Percentiles rank a stretch among this genome's conserved stretches.
Evolutionary conservation across 2,113 vertebrate species (phyloP).

Genomic region (Macaca mulatta): DNA sequence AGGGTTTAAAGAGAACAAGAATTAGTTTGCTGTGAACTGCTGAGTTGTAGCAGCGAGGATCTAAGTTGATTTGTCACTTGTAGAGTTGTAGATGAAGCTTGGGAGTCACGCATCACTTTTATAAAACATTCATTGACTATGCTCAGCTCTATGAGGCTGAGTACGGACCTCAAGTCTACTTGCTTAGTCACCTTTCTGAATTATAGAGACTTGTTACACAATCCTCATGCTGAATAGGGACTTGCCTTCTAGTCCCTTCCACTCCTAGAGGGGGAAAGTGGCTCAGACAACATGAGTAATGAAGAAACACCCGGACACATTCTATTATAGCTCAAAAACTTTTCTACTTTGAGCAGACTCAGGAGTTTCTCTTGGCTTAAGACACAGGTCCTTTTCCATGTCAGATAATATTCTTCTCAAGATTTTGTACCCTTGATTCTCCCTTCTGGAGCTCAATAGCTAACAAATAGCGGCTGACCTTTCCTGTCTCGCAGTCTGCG

Average conservation of each 20-base stretch:
- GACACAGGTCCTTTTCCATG: not conserved
- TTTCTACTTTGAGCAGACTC: not conserved
- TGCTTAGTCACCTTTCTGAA: not conserved
- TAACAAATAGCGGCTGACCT: not conserved
- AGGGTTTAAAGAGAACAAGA: not conserved
- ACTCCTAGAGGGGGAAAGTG: not conserved
- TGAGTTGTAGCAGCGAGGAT: not conserved
- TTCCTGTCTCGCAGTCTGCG: not conserved
- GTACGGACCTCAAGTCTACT: not conserved
- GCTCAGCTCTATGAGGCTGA: not conserved
- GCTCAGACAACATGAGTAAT: not conserved
- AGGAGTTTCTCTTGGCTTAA: not conserved
- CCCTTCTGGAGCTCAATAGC: not conserved
- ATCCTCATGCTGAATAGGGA: not conserved
- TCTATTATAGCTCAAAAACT: not conserved
- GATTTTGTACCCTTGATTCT: not conserved
- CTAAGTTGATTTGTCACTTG: not conserved
- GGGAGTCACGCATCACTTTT: not conserved
- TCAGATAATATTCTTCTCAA: slow-evolving; percentile 6
- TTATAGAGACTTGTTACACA: not conserved
- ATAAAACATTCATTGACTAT: not conserved
- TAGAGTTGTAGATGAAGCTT: not conserved
- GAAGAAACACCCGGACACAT: not conserved
- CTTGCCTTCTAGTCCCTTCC: not conserved
- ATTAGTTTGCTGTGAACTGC: not conserved